Evolutionary conservation across 1,140 invertebrate species (phyloP).

Genomic region (Artemia franciscana): DNA sequence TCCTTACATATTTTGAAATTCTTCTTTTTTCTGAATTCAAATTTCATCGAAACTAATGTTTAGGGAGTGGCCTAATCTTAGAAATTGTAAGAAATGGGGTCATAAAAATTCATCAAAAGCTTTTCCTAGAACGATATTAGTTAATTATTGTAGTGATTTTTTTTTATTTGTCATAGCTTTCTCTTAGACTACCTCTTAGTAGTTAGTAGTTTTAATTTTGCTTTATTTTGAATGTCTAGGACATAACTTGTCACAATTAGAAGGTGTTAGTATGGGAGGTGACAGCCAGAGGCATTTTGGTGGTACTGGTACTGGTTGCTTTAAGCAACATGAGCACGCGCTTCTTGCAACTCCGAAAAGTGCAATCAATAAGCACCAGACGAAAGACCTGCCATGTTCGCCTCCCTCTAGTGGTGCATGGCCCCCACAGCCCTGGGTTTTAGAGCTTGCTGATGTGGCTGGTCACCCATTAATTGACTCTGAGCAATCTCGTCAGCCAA

Average conservation of each 20-base stretch:
- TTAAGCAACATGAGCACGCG: conserved; percentile 53
- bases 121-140: no score
- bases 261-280: conserved; percentile 53
- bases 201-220: no score
- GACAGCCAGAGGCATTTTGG: conserved; percentile 42
- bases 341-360: conserved; percentile 10
- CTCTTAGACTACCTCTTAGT: no score
- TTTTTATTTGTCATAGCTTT: no score
- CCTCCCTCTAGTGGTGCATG: conserved; percentile 7
- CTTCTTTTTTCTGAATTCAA: no score
- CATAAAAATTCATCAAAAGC: no score
- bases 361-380: conserved; percentile 1
- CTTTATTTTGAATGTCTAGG: conserved; percentile 26
- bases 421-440: conserved; percentile 10
- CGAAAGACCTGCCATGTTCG: neutral
- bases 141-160: no score
- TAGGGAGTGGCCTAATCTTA: no score
- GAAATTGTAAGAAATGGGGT: no score
- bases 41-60: no score
- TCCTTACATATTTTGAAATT: no score
- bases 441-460: conserved; percentile 5
- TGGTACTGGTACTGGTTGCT: conserved; percentile 51
- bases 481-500: conserved; percentile 1
- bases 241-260: conserved; percentile 68
- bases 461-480: conserved; percentile 7